Conservation (phyloP, 2,113 vertebrate genomes). For the Oncorhynchus clarkii region DNA sequence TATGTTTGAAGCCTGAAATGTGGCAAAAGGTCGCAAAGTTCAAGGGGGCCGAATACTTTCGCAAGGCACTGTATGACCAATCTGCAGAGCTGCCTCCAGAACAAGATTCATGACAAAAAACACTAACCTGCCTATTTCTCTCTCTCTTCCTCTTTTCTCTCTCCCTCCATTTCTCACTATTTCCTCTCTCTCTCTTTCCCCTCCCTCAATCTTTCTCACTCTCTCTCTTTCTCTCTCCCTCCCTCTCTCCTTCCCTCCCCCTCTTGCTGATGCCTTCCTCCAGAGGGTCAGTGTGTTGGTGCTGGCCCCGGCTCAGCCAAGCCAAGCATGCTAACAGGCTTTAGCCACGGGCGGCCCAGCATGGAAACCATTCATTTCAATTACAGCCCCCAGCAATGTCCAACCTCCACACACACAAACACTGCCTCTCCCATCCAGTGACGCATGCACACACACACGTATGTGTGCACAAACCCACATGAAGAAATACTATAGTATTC, state of each 20-base stretch:
- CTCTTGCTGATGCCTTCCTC: neutral
- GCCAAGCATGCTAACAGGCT: conserved; percentile 14
- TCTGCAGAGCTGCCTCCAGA: too few relatives aligned
- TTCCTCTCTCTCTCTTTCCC: conserved; percentile 12
- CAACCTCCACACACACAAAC: neutral
- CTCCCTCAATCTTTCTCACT: conserved; percentile 14
- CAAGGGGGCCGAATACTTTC: too few relatives aligned
- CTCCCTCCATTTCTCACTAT: conserved; percentile 37
- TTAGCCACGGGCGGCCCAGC: conserved; percentile 8
- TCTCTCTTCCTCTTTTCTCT: conserved; percentile 21
- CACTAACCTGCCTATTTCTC: conserved; percentile 52
- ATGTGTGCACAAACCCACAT: neutral
- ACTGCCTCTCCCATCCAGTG: neutral
- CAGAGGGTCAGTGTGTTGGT: conserved; percentile 4
- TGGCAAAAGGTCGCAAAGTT: too few relatives aligned
- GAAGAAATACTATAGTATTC: too few relatives aligned
- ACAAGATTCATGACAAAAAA: too few relatives aligned
- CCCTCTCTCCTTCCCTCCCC: conserved; percentile 2
- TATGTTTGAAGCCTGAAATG: too few relatives aligned
- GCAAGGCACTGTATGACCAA: too few relatives aligned
- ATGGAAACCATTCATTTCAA: conserved; percentile 14
- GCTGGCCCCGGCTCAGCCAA: conserved; percentile 10
- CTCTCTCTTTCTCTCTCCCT: neutral
- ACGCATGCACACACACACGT: neutral
- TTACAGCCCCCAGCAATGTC: conserved; percentile 1